Evolutionary conservation across 2,113 vertebrate species (phyloP), one percentile per base, ranked within the genome.

Genomic region (Prunella himalayana): DNA sequence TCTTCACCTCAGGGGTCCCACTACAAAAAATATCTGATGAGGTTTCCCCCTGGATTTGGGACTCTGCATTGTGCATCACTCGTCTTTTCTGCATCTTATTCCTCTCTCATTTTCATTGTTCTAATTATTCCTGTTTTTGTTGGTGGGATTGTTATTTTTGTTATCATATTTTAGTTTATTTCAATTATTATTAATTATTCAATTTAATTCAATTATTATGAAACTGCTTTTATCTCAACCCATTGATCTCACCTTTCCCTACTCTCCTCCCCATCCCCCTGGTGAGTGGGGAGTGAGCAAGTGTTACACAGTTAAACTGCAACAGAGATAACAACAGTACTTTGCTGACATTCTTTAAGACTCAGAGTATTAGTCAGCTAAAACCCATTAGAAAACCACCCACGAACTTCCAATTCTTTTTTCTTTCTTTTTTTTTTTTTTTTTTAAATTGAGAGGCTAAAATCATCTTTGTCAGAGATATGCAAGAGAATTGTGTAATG

Each of bases 351-450:
- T 75, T 84, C 65, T 69, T 92, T 41, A 76, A 92, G 59, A 91
- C 57, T 91, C 89, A 82, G 92, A 75, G 81, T 37, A 89, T 95
- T 96, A 95, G 89, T 96, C 93, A 95, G 95, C 81, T 83, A 94
- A 96, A 95, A 95, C 84, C 94, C 75, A 82, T 94, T 73, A 87
- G 78, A 89, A 96, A 94, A 92, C 91, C 92, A 87, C 96, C 95
- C 84, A 95, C 94, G 9, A 73, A 80, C 78, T 94, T 95, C 53
- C 50, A 92, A 44, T 31, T 42, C 57, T 53, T 69, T 61, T 56
- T 19, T 27, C 8, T 57, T 78, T 59, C 9, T 14, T 68, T 51
- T 22, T 19, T 73, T 49, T 61, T 81, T 75, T 80, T 59, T 70
- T 49, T 78, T 79, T 90, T 81, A 6, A 75, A 87, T 60, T 1